Base-by-base conservation (phyloP, 2,113 vertebrate genomes). In the Spermophilus dauricus region DNA sequence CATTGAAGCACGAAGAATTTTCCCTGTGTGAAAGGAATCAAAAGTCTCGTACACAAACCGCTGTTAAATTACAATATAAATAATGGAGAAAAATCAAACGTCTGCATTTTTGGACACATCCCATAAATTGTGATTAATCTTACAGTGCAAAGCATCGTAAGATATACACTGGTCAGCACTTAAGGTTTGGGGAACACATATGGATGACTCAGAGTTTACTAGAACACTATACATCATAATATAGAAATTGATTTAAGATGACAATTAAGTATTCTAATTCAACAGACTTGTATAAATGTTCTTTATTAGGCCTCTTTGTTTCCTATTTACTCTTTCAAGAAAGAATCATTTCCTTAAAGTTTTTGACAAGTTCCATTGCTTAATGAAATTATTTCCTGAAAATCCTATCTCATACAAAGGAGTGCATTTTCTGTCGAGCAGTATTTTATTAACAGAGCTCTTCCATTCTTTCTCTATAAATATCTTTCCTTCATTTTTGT, bases 1-100 rank as follows among this genome's bases (percentile, higher is more conserved):
- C 20, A 65, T n/a, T 76, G 73, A 94, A 97, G n/a, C 28, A 97
- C 94, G 45, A 81, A 86, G 16, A 94, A 90, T 89, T 61, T 91
- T 77, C 37, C 86, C 0, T 24, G 18, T 32, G 14, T 86, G 86
- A 76, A 96, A 97, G 48, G 30, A 97, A 96, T 9, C 93, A 5
- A 87, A 86, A 12, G 63, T 88, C 51, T 87, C 84, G 20, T 86
- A 56, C 9, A 83, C 91, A 86, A 32, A 51, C 3, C 16, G 8
- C n/a, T 61, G 1, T 78, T 96, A 53, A 98, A 42, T 95, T 45
- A 53, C 37, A 92, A 94, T 72, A 61, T 34, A 53, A 92, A 63
- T 39, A 94, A 53, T 91, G 93, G 76, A 42, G 3, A 51, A 53
- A 94, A 93, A 70, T 14, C 24, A 93, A 94, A 90, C 22, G 6